Conservation (phyloP, 2,113 vertebrate genomes). For the Barnardius zonarius region DNA sequence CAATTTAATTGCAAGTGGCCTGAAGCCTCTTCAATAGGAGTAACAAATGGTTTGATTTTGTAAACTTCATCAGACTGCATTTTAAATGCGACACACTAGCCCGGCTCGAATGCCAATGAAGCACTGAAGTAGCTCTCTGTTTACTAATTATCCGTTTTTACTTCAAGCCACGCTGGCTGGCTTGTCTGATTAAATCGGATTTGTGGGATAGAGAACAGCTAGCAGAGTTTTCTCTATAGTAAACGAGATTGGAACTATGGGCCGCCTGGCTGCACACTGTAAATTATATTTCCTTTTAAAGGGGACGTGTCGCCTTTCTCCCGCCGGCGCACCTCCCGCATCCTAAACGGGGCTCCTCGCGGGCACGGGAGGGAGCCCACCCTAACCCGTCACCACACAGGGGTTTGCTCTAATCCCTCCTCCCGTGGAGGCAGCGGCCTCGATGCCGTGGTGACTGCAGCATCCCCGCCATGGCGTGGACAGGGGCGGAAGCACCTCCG, state of each 20-base stretch:
- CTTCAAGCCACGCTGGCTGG: conserved; percentile 94
- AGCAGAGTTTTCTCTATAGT: conserved; percentile 89
- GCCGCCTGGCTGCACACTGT: conserved; percentile 85
- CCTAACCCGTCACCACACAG: fast-evolving
- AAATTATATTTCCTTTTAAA: conserved; percentile 90
- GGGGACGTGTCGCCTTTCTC: conserved; percentile 81
- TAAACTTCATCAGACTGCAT: conserved; percentile 99
- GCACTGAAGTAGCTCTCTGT: conserved; percentile 96
- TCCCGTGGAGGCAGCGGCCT: not conserved
- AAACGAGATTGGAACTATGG: conserved; percentile 86
- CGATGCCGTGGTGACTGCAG: fast-evolving
- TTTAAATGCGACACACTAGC: conserved; percentile 99
- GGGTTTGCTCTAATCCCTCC: not conserved
- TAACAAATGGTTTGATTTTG: conserved; percentile 99
- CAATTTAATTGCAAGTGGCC: conserved; percentile 99
- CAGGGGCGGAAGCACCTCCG: not conserved
- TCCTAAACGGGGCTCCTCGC: conserved; percentile 52
- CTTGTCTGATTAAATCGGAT: conserved; percentile 99
- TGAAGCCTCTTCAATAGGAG: conserved; percentile 99
- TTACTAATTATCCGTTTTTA: conserved; percentile 99
- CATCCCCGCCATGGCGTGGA: not conserved
- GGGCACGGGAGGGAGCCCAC: not conserved
- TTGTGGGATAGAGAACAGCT: conserved; percentile 91
- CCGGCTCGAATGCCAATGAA: conserved; percentile 99
- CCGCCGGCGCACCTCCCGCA: conserved; percentile 48